Base-by-base conservation (phyloP, 2,888 invertebrate species). In the Eucera pruinosa region DNA sequence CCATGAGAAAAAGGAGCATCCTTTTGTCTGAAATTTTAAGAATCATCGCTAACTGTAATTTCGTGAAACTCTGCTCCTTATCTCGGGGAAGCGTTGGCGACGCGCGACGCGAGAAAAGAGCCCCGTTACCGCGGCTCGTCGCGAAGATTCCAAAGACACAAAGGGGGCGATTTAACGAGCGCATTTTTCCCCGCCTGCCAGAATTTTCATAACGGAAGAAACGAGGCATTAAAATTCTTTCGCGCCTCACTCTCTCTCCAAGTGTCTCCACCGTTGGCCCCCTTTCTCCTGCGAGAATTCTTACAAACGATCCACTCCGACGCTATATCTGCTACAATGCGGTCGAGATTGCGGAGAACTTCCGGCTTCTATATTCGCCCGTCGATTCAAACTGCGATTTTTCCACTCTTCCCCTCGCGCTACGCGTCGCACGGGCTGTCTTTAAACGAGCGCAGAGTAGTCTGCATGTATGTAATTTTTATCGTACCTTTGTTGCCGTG, bases 311-410 rank as follows among this genome's bases (percentile, higher is more conserved):
- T 83, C 73, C 78, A 73, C 76, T 80, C 64, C 61, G 64, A 41
- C 60, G 68, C 68, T 62, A 57, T 61, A 62, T 66, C 65, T 57
- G 66, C 73, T 69, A 85, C 86, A 85, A 85, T 85, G 82, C 83
- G 61, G 74, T 69, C 80, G 78, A 68, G 86, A 85, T 85, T 85
- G 84, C 83, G 41, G 76, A 82, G 84, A 78, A 78, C 84, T 85
- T 85, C 82, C 86, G 82, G 82, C 79, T 82, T 55, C 76, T 52
- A 55, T 74, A 77, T 78, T 83, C 80, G 69, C 60, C 47, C 80
- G 72, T 36, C 81, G 77, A 78, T 84, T 83, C 79, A 78, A 39
- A 65, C 48, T 48, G 39, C 67, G 75, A 79, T 81, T 73, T 60
- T 73, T 70, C 65, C 15, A 39, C 57, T n/a, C 52, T 48, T 11